phyloP scores from a whole-genome alignment of 2,797 vertebrate genomes.

The Agapornis canus region DNA sequence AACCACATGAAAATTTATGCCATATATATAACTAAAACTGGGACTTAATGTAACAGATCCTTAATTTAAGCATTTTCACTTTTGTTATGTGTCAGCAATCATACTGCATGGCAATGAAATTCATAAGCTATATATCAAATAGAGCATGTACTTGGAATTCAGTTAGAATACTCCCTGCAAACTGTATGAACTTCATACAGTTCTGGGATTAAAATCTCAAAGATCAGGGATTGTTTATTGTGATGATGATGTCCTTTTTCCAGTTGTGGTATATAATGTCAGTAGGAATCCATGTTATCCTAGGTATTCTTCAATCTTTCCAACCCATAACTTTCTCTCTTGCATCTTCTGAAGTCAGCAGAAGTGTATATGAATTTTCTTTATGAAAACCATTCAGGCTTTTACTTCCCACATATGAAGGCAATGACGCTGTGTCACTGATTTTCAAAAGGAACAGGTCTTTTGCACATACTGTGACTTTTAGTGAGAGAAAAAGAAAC shows the following conservation, averaged over 20 bases:
- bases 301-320: neutral
- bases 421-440: neutral
- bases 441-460: neutral
- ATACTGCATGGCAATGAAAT: slow-evolving; percentile 3
- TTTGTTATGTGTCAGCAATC: neutral
- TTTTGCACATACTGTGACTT: neutral
- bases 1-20: neutral
- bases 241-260: neutral
- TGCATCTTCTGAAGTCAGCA: neutral
- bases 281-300: neutral
- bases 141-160: neutral
- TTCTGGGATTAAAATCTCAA: neutral
- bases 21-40: neutral
- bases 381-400: neutral
- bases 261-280: neutral
- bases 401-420: neutral
- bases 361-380: neutral
- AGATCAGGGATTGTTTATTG: neutral
- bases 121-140: neutral
- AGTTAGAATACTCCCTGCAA: neutral
- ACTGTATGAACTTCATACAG: neutral
- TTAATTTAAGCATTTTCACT: slow-evolving; percentile 23
- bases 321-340: neutral
- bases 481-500: neutral
- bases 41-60: neutral